Conservation (phyloP, 2,797 vertebrate genomes). For the Argyrosomus regius region DNA sequence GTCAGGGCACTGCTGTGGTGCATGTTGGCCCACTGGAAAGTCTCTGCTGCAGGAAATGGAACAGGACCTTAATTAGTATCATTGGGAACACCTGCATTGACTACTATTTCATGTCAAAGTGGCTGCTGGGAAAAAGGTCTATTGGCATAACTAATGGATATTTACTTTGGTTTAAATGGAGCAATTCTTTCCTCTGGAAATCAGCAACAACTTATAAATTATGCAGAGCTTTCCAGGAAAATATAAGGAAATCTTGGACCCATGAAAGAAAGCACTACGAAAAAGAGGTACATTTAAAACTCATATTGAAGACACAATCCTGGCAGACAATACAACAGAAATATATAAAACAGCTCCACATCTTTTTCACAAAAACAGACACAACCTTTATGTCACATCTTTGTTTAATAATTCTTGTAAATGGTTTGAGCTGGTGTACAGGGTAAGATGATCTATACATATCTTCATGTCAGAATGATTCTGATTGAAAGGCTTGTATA, state of each 20-base stretch:
- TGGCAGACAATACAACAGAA: background rate
- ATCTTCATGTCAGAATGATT: constrained; percentile 86
- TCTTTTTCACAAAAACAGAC: constrained; percentile 16
- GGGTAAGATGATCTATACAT: constrained; percentile 94
- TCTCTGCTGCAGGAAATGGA: no score
- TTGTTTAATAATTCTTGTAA: constrained; percentile 97
- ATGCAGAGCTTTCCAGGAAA: background rate
- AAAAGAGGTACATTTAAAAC: background rate
- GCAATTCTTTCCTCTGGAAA: background rate
- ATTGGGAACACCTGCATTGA: no score
- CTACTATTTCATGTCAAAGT: no score
- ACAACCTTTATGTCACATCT: constrained; percentile 83
- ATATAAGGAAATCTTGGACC: background rate
- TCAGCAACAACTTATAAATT: background rate
- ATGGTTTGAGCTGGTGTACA: constrained; percentile 96
- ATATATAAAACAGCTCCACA: background rate
- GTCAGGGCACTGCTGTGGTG: no score
- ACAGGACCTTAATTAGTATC: no score
- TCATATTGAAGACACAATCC: background rate
- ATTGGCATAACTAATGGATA: background rate
- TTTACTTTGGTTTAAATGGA: background rate
- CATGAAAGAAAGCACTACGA: background rate
- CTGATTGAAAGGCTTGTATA: constrained; percentile 89
- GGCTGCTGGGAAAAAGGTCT: no score
- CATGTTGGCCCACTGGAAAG: no score